Evolutionary conservation across 2,797 vertebrate species (phyloP), one percentile per base, ranked within the genome.

Genomic region (Bovichtus variegatus): DNA sequence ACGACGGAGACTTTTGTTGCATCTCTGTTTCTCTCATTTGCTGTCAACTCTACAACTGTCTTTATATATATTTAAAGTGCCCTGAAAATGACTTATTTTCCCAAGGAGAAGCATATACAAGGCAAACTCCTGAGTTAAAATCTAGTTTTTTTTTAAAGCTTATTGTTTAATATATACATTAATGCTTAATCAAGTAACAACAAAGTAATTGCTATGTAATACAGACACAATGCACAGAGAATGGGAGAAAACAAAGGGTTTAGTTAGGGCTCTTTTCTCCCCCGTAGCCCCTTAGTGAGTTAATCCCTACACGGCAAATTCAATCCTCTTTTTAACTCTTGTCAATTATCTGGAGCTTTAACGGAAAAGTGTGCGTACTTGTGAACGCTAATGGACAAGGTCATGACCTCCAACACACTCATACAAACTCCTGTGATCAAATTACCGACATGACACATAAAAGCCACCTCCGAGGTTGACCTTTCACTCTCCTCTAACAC

Each of bases 351-450:
- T 36, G 16, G 15, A 62, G 47, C 62, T 64, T 72, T 60, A n/a
- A n/a, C 25, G 13, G 16, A 62, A 59, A 34, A 13, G 19, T 74
- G 50, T 8, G 5, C 11, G 2, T 21, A 12, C 40, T 36, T 40
- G 25, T 41, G 29, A 69, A 23, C 6, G 0, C 13, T 78, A 57
- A 65, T 38, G 38, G 63, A 71, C 38, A 15, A 62, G 81, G 78
- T 87, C 71, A 50, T 51, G 61, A 87, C 83, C 80, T 43, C 51
- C 27, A 8, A 46, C 57, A 46, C 59, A 40, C 50, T 46, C 65
- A 6, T 4, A 43, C 63, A 79, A 76, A 58, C 49, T 66, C 40
- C 53, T 81, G 72, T 73, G 85, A 83, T 90, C 78, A 79, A 38
- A 66, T 86, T 74, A 49, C 71, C 69, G 55, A 12, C 58, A 47